Base-by-base conservation (phyloP, 2,888 invertebrate species). In the Lepas anatifera region DNA sequence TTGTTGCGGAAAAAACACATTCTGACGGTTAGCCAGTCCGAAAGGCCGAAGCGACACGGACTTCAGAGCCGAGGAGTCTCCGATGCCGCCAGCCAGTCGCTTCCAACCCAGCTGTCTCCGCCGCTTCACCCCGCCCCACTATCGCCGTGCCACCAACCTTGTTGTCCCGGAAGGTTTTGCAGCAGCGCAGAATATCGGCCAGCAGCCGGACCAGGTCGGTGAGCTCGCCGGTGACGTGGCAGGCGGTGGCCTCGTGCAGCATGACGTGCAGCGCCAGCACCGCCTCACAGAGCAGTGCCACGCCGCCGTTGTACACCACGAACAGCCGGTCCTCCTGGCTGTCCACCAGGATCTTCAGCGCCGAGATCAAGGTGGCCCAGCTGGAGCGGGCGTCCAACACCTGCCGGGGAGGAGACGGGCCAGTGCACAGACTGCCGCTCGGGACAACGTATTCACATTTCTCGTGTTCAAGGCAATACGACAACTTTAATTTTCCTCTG, bases 361-460 rank as follows among this genome's bases (percentile, higher is more conserved):
- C 92, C 63, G 90, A 89, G 78, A 95, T 92, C 52, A 95, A 82
- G n/a, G 95, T 95, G 68, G 92, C 89, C 95, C 95, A 95, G 78
- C 91, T 91, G 0, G 92, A 91, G 71, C 95, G 84, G 3, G 93
- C 93, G 80, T 95, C 95, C 69, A 95, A 82, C 76, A 90, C 89
- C 82, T 81, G 74, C 32, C 70, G 50, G n/a, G n/a, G n/a, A n/a
- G n/a, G n/a, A n/a, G n/a, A n/a, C n/a, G n/a, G n/a, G n/a, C n/a
- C n/a, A n/a, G n/a, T n/a, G n/a, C n/a, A n/a, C n/a, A n/a, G n/a
- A n/a, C n/a, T n/a, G n/a, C n/a, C n/a, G n/a, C n/a, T n/a, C n/a
- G n/a, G n/a, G n/a, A n/a, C n/a, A n/a, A n/a, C n/a, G n/a, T n/a
- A n/a, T n/a, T n/a, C n/a, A n/a, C n/a, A n/a, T n/a, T n/a, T n/a